Conservation (phyloP, 2,888 invertebrate genomes). For the Ceramica pisi region DNA sequence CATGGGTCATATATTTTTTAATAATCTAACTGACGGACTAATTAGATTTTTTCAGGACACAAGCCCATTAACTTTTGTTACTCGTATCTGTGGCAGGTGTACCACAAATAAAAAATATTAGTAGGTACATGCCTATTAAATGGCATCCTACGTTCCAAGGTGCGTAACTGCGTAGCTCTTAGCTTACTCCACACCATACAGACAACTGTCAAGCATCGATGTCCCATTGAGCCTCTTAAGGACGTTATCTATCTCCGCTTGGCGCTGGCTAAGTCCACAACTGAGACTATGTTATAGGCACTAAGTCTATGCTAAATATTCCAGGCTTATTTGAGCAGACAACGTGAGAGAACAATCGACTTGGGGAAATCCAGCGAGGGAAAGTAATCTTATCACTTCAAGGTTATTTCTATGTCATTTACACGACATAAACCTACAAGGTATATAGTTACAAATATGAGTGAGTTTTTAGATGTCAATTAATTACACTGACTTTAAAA, state of each 20-base stretch:
- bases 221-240: constrained; percentile 8
- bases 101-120: no score
- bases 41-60: no score
- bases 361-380: not conserved
- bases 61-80: no score
- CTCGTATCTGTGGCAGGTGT: no score
- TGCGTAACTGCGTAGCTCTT: not conserved
- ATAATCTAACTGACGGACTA: no score
- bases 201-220: not conserved
- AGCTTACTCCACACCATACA: not conserved
- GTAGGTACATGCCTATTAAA: no score
- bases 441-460: not conserved
- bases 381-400: not conserved
- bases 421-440: no score
- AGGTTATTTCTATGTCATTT: no score
- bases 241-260: not conserved
- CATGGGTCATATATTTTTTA: no score
- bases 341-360: not conserved
- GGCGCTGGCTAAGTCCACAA: not conserved
- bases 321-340: not conserved
- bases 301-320: not conserved
- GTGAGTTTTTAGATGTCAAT: not conserved
- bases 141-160: not conserved
- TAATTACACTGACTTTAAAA: not conserved
- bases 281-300: not conserved